Conservation (phyloP, 2,888 invertebrate genomes). For the Notodonta dromedarius region DNA sequence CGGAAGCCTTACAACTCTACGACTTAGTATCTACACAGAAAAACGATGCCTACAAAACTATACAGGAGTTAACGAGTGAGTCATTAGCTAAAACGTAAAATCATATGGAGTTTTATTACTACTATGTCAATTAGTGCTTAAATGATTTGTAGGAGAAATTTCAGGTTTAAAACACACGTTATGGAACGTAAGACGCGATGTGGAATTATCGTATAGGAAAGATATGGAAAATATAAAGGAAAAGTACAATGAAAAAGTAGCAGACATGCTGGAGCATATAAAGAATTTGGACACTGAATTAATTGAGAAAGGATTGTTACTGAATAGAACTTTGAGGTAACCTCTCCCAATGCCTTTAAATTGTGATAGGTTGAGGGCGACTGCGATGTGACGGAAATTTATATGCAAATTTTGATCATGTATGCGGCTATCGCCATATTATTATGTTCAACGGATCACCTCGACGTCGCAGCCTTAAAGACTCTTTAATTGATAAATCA, state of each 20-base stretch:
- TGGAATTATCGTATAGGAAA: conserved; percentile 81
- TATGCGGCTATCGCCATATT: too few species aligned
- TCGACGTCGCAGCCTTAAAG: too few species aligned
- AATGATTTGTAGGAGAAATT: conserved; percentile 78
- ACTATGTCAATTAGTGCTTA: background rate
- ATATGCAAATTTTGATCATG: too few species aligned
- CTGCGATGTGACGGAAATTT: too few species aligned
- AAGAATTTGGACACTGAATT: conserved; percentile 83
- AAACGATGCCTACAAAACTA: conserved; percentile 62
- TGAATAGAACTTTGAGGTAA: conserved; percentile 79
- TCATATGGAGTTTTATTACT: background rate
- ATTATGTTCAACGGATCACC: too few species aligned
- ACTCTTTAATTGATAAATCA: background rate
- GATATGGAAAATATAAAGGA: conserved; percentile 84
- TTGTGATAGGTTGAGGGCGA: too few species aligned
- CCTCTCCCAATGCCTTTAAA: conserved; percentile 5
- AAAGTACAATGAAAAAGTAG: conserved; percentile 84
- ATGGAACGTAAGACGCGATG: conserved; percentile 80
- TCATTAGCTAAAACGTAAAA: conserved; percentile 1
- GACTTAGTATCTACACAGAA: conserved; percentile 70
- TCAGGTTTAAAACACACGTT: conserved; percentile 78
- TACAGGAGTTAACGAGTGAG: conserved; percentile 61
- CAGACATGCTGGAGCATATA: conserved; percentile 83
- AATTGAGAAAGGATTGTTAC: conserved; percentile 79
- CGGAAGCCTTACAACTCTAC: conserved; percentile 75